These are phyloP conservation scores for Lepisosteus oculatus DNA, from an alignment of 2,113 vertebrate species.

Conservation along the genomic window DNA sequence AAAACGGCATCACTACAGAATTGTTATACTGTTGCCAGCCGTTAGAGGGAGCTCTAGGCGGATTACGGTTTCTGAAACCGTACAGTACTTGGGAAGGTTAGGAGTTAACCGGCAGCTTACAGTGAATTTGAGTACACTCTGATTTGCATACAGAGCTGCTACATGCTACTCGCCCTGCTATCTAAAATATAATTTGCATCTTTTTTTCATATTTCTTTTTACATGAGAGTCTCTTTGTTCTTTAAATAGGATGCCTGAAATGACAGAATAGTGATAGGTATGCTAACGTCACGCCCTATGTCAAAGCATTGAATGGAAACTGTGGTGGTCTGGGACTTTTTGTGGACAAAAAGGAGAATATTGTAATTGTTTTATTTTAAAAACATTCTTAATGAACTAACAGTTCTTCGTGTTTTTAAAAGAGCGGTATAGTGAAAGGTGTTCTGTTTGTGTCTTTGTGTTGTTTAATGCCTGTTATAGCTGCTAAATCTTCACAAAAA, in stretches of 20 bases:
- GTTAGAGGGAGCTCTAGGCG: constrained; percentile 52
- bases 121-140: constrained; percentile 19
- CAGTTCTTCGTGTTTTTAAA: no score
- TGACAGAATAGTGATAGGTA: constrained; percentile 17
- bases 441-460: no score
- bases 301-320: constrained; percentile 3
- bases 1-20: constrained; percentile 10
- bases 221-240: constrained; percentile 24
- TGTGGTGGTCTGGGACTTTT: not conserved
- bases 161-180: constrained; percentile 24
- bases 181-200: constrained; percentile 39
- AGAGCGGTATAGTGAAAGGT: no score
- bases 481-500: no score
- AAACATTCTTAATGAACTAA: no score
- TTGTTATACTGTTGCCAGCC: constrained; percentile 26
- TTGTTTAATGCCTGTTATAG: no score
- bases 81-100: constrained; percentile 38
- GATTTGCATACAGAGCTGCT: constrained; percentile 43
- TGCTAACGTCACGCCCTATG: not conserved
- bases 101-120: constrained; percentile 16
- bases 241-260: not conserved
- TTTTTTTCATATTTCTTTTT: constrained; percentile 37
- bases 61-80: constrained; percentile 51
- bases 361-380: no score
- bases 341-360: no score